Evolutionary conservation across 2,113 vertebrate species (phyloP).

Genomic region (Pica pica): DNA sequence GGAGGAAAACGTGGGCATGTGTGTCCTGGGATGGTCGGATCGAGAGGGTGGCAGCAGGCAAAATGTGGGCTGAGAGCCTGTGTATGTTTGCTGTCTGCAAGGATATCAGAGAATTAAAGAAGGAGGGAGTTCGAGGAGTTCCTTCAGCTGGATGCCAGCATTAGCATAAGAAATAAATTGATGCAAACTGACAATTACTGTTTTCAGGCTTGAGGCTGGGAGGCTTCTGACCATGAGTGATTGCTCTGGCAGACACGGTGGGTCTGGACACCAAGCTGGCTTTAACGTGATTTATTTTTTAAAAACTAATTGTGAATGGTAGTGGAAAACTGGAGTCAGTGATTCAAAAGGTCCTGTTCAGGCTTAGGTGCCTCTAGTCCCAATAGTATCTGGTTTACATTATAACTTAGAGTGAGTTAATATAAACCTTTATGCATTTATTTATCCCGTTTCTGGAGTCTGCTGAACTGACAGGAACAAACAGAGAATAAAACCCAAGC

Average conservation of each 20-base stretch:
- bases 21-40: not conserved
- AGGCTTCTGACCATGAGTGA: not conserved
- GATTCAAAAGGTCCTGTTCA: not conserved
- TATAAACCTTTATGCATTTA: conserved; percentile 17
- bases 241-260: not conserved
- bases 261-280: not conserved
- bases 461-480: conserved; percentile 9
- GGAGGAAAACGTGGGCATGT: not conserved
- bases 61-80: not conserved
- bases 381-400: not conserved
- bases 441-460: conserved; percentile 6
- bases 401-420: not conserved
- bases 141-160: not conserved
- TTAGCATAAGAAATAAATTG: not conserved
- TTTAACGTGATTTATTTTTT: not conserved
- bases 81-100: not conserved
- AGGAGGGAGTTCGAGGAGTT: not conserved
- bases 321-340: not conserved
- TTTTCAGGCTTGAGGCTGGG: not conserved
- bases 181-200: conserved; percentile 18
- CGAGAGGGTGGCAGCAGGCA: not conserved
- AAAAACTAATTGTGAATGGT: not conserved
- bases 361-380: not conserved
- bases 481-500: not conserved
- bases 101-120: not conserved